Percentiles rank a stretch among this genome's conserved stretches.
phyloP scores from a whole-genome alignment of 2,888 invertebrate species.

The Troides aeacus region DNA sequence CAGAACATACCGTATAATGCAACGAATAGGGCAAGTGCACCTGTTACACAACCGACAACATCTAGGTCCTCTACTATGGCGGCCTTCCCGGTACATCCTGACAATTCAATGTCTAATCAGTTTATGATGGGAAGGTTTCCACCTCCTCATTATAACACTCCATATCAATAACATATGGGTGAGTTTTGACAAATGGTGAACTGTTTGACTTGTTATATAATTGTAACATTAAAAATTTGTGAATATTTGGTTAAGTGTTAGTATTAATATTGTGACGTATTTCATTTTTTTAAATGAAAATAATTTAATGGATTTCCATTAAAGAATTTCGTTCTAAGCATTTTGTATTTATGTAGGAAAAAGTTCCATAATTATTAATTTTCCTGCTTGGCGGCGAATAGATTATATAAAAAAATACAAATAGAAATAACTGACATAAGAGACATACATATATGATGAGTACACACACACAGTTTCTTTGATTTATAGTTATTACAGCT shows the following conservation, averaged over 20 bases:
- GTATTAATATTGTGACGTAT: conserved; percentile 5
- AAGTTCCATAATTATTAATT: conserved; percentile 3
- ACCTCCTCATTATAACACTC: conserved; percentile 8
- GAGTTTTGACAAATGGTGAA: conserved; percentile 3
- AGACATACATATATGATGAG: neutral
- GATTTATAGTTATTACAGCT: no score
- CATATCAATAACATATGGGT: conserved; percentile 10
- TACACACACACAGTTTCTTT: no score
- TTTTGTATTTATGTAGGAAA: conserved; percentile 11
- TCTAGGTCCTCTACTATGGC: conserved; percentile 6
- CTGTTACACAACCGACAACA: conserved; percentile 6
- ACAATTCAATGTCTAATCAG: conserved; percentile 10
- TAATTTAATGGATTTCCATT: conserved; percentile 9
- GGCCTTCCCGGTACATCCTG: conserved; percentile 8
- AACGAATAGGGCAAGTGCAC: conserved; percentile 3
- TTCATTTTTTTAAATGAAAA: conserved; percentile 4
- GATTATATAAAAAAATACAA: neutral
- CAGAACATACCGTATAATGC: conserved; percentile 9
- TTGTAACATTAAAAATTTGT: conserved; percentile 1
- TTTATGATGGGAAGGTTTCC: conserved; percentile 15
- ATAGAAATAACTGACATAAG: neutral
- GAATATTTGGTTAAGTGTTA: conserved; percentile 7
- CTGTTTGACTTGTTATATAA: neutral
- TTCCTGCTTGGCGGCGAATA: conserved; percentile 13
- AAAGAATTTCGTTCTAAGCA: neutral